Base-by-base conservation (phyloP, 2,113 vertebrate species). In the Ageneiosus marmoratus region DNA sequence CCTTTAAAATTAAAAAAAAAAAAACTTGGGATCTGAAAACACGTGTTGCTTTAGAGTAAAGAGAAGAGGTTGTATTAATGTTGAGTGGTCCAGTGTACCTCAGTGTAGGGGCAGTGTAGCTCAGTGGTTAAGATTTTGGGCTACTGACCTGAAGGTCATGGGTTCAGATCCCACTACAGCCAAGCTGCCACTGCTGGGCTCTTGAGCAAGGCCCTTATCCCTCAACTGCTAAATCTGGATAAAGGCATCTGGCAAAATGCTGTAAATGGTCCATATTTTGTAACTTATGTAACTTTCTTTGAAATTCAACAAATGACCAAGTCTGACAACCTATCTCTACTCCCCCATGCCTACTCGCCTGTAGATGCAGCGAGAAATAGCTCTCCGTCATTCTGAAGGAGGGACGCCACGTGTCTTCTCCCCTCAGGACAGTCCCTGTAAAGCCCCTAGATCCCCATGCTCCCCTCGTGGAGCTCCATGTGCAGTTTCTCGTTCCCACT, bases 331-430 rank as follows among this genome's bases (percentile, higher is more conserved):
- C 4, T 27, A 16, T 34, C 4, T 5, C 5, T 20, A 6, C 32
- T 1, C 46, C 7, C 22, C 7, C 32, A 18, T 22, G 13, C 1
- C 29, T 76, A 1, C 13, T 18, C 1, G 7, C 10, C n/a, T 72
- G n/a, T 88, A 96, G 96, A 91, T 97, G 80, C 96, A 97, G 93
- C 94, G 94, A 80, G 96, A 97, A 86, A 89, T 92, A 16, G 94
- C 86, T 87, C 82, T 87, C 0, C 87, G 83, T 55, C 93, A 91
- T 86, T 91, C 89, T 10, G 92, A 96, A 96, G 65, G 91, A 84
- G 85, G 82, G 58, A 8, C 85, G 50, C 82, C 77, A 73, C 67
- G 88, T 65, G 84, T 91, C 0, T 95, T 95, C 12, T 86, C 84
- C 0, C 89, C 94, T 77, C 95, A 95, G 81, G 95, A 93, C 27